phyloP scores from a whole-genome alignment of 2,888 invertebrate species.

The Eulithis testata region DNA sequence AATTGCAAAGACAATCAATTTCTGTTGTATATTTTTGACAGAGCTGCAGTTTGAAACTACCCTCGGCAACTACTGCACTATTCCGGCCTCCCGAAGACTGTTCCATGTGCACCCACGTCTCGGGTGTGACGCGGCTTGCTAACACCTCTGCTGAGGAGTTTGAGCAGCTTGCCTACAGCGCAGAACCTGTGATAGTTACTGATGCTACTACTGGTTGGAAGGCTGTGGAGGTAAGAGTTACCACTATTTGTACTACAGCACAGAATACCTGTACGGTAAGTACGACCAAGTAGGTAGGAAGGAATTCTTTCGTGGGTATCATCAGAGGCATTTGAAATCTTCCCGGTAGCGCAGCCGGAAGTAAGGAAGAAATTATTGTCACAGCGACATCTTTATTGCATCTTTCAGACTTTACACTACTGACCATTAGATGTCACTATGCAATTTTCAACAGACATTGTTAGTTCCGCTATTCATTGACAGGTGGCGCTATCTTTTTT shows the following conservation, averaged over 20 bases:
- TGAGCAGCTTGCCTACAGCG: constrained; percentile 91
- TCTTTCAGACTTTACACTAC: neutral
- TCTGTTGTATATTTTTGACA: constrained; percentile 36
- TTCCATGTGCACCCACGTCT: constrained; percentile 88
- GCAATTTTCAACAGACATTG: neutral
- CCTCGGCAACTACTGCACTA: constrained; percentile 63
- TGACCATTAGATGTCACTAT: neutral
- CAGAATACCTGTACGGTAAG: too few species aligned
- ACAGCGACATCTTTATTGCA: neutral
- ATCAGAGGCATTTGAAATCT: too few species aligned
- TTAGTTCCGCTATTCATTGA: neutral
- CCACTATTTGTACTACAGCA: too few species aligned
- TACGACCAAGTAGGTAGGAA: too few species aligned
- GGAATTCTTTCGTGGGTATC: too few species aligned
- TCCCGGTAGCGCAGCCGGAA: too few species aligned
- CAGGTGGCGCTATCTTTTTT: neutral
- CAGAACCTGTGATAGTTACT: constrained; percentile 92
- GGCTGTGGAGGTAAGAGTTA: constrained; percentile 17
- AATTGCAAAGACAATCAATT: too few species aligned
- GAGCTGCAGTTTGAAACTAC: constrained; percentile 65
- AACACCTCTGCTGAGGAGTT: constrained; percentile 88
- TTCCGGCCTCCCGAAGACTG: constrained; percentile 94
- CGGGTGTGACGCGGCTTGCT: constrained; percentile 86
- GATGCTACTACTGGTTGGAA: constrained; percentile 84
- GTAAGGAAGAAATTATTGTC: neutral